Evolutionary conservation across 2,888 invertebrate species (phyloP).

Genomic region (Ernsta delagoae): DNA sequence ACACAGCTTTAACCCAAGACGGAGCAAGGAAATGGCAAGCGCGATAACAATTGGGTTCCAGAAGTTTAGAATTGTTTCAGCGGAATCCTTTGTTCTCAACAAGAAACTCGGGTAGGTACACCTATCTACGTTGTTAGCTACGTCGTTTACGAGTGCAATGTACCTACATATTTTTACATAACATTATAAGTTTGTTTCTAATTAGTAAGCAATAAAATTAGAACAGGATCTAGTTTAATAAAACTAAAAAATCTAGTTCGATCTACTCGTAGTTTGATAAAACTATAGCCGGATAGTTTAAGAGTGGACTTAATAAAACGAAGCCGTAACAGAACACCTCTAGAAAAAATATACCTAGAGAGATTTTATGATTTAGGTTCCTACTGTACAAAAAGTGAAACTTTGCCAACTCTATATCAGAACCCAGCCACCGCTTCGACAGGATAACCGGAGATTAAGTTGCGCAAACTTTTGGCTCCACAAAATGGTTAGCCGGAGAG

Average conservation of each 20-base stretch:
- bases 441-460: slow-evolving; percentile 48
- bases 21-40: slow-evolving; percentile 30
- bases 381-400: not conserved
- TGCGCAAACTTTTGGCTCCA: slow-evolving; percentile 62
- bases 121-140: slow-evolving; percentile 22
- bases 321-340: no score
- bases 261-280: no score
- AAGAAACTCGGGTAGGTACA: slow-evolving; percentile 29
- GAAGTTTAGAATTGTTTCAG: slow-evolving; percentile 36
- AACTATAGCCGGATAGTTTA: no score
- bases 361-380: no score
- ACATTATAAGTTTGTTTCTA: not conserved
- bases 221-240: no score
- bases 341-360: no score
- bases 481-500: slow-evolving; percentile 71
- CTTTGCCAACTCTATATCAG: slow-evolving; percentile 12
- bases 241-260: no score
- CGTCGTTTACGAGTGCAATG: slow-evolving; percentile 12
- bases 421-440: slow-evolving; percentile 39
- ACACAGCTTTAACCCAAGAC: slow-evolving; percentile 28
- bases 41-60: slow-evolving; percentile 35
- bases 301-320: no score
- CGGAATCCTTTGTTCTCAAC: slow-evolving; percentile 32
- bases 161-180: slow-evolving; percentile 13
- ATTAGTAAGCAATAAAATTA: not conserved